phyloP scores from a whole-genome alignment of 2,797 vertebrate genomes.

The Acanthurus tractus region DNA sequence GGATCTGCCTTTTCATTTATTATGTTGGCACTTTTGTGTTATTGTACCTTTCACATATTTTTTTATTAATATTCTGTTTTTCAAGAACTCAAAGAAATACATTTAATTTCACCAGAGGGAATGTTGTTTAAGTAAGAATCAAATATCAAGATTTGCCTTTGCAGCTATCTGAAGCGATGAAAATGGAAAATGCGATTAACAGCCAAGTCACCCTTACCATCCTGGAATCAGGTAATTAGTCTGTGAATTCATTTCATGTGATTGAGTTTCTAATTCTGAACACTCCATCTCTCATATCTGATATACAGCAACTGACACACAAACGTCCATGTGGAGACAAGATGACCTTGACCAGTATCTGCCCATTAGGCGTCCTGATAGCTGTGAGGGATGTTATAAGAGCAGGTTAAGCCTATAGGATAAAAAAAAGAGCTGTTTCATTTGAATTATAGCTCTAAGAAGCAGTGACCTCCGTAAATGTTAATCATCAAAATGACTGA shows the following conservation, averaged over 20 bases:
- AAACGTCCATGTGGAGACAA: constrained; percentile 43
- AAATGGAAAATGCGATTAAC: neutral
- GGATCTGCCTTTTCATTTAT: neutral
- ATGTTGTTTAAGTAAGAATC: constrained; percentile 8
- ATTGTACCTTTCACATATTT: neutral
- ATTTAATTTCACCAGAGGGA: neutral
- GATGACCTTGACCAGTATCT: constrained; percentile 70
- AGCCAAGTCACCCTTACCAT: neutral
- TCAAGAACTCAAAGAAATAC: neutral
- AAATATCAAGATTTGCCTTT: constrained; percentile 5
- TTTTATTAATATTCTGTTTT: neutral
- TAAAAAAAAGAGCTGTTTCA: constrained; percentile 41
- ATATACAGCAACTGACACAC: constrained; percentile 40
- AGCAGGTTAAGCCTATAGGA: constrained; percentile 25
- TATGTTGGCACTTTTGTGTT: neutral
- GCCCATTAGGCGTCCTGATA: constrained; percentile 44
- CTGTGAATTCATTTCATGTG: constrained; percentile 19
- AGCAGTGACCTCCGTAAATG: constrained; percentile 35
- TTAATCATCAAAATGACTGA: constrained; percentile 41
- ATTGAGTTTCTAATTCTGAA: constrained; percentile 38
- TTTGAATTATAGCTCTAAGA: constrained; percentile 21
- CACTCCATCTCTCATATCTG: neutral
- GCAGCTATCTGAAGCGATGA: neutral
- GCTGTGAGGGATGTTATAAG: constrained; percentile 28
- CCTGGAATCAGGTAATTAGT: constrained; percentile 26